A percentile compares a stretch with the other conserved stretches of the same genome.
Conservation (phyloP, 2,113 vertebrate species). For the Microcebus jonahi region DNA sequence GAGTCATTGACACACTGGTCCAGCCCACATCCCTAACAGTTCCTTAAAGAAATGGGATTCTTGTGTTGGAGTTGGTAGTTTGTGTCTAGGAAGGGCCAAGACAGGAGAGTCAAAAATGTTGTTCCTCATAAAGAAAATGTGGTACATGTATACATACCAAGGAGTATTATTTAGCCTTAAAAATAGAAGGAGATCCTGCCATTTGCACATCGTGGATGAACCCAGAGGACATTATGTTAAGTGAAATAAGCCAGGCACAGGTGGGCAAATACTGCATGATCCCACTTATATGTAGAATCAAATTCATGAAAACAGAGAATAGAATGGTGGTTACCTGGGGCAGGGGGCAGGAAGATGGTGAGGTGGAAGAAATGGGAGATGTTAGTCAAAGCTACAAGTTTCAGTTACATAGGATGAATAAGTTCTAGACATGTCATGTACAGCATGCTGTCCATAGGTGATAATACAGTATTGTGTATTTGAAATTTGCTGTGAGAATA, state of each 20-base stretch:
- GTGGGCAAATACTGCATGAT: neutral
- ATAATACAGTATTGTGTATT: neutral
- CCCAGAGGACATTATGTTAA: neutral
- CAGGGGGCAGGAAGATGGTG: fast-evolving
- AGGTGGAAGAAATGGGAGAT: neutral
- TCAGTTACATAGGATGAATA: neutral
- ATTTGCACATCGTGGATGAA: neutral
- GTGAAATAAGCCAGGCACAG: neutral
- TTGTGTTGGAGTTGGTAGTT: neutral
- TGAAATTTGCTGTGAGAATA: neutral
- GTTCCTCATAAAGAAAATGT: neutral
- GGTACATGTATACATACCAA: neutral
- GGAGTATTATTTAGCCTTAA: neutral
- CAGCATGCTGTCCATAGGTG: neutral
- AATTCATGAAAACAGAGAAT: neutral
- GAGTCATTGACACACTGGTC: neutral
- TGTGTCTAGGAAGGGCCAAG: neutral
- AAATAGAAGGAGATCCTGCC: neutral
- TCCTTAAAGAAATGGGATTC: neutral
- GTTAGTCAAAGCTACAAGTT: neutral
- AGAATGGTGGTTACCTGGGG: neutral
- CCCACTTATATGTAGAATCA: neutral
- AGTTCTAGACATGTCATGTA: neutral
- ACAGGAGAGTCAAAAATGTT: neutral
- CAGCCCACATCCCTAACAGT: neutral